Percentiles rank a stretch among this genome's conserved stretches.
phyloP scores from a whole-genome alignment of 1,140 invertebrate genomes.

The Rhagoletis pomonella region DNA sequence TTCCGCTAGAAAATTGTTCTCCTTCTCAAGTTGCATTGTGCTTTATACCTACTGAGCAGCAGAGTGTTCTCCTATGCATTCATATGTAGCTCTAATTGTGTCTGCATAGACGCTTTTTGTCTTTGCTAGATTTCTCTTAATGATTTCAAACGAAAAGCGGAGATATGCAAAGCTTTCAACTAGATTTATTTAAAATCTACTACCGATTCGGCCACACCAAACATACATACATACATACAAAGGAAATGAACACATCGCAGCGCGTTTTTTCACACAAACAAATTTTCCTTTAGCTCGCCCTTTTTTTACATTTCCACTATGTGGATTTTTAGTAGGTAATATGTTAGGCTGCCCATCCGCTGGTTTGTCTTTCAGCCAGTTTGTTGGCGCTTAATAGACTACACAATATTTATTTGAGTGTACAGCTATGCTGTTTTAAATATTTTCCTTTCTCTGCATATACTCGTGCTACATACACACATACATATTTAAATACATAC shows the following conservation, averaged over 20 bases:
- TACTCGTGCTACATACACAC: not conserved
- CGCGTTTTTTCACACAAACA: not conserved
- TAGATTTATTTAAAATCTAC: slow-evolving; percentile 48
- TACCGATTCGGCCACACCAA: slow-evolving; percentile 2
- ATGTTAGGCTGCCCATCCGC: slow-evolving; percentile 18
- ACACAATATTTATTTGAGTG: not conserved
- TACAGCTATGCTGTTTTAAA: not conserved
- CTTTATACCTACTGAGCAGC: too few relatives aligned
- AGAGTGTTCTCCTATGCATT: not conserved
- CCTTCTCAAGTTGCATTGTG: not conserved
- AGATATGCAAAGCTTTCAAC: slow-evolving; percentile 43
- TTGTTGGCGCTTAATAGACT: slow-evolving; percentile 40
- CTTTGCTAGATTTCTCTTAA: slow-evolving; percentile 23
- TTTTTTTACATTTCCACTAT: not conserved
- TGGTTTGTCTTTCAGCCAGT: not conserved
- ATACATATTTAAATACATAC: too few relatives aligned
- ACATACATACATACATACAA: not conserved
- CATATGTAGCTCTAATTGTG: slow-evolving; percentile 25
- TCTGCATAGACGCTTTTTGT: slow-evolving; percentile 11
- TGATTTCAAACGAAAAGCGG: slow-evolving; percentile 47
- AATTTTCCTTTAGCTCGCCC: not conserved
- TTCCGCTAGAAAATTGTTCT: not conserved
- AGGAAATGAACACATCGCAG: not conserved
- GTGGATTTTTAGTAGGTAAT: not conserved
- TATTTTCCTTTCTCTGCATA: not conserved